Base-by-base conservation (phyloP, 2,888 invertebrate species). In the Parnassius apollo region DNA sequence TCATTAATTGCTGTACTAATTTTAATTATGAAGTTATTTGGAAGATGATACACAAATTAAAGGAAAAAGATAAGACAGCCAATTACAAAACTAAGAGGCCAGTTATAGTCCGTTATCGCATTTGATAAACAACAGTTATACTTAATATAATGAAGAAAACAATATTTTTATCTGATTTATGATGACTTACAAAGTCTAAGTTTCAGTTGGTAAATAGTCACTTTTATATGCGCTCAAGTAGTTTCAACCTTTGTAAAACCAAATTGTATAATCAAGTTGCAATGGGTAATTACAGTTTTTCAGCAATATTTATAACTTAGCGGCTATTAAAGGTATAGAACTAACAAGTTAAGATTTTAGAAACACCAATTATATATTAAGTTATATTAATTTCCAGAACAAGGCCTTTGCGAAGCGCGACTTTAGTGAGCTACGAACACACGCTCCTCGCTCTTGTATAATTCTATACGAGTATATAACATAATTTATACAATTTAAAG, bases 141-240 rank as follows among this genome's bases (percentile, higher is more conserved):
- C 11, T 4, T 4, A 22, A 51, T 11, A 51, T n/a, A 22, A 53
- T 46, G 18, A 49, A 45, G n/a, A 58, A 7, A 49, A 50, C 22
- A 50, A 61, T 57, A 48, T 10, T 25, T 11, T 62, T 62, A 62
- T 59, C 50, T 45, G 59, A 18, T 50, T 62, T 55, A 62, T 58
- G 44, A 49, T 45, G 45, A 45, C 25, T 18, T 13, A 45, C 55
- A 62, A 55, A 62, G 59, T 25, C 45, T 9, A 55, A 45, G 12
- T 35, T 25, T 54, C 50, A 49, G n/a, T 13, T 18, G 42, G 49
- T 46, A 18, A 54, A 54, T 54, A 50, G 55, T 58, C 22, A 50
- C 35, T 62, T 53, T 48, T 53, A 62, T 58, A 54, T 44, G 44
- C n/a, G 45, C 50, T 25, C 18, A 49, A 54, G 58, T 48, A 35